Base-by-base conservation (phyloP, 2,888 invertebrate species). In the Tetramorium bicarinatum region DNA sequence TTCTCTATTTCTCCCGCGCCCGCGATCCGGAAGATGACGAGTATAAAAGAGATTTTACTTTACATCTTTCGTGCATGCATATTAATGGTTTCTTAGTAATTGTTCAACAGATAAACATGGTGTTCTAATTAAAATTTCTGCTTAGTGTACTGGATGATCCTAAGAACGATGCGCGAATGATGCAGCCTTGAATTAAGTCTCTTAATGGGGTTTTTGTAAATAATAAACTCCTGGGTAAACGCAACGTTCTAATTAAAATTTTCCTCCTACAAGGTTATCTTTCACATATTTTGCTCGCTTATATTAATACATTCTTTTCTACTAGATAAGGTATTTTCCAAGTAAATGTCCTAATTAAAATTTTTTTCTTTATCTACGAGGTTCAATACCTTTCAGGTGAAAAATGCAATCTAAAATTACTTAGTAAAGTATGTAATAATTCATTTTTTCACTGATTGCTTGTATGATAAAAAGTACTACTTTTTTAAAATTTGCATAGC, bases 141-240 rank as follows among this genome's bases (percentile, higher is more conserved):
- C 49, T 64, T 49, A 47, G 34, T 25, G 47, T 38, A 25, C 25
- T 15, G 62, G 29, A 38, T 44, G 59, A 76, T 38, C 64, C 15
- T 25, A 21, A 52, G 18, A 25, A 25, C 15, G 18, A 52, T 15
- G 21, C 64, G 49, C 62, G 49, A 52, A 62, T n/a, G 62, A 62
- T 49, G 44, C 47, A 47, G 34, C 74, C 62, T 76, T 62, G 76
- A 64, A 62, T 75, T 49, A 75, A 61, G 34, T 52, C 21, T 62
- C 34, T 52, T 25, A 52, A 62, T 75, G 11, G 13, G 18, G 49
- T 66, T 54, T 75, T 75, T 66, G 47, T 54, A 66, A 64, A 64
- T 64, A 76, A 64, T 64, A 64, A 25, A 64, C 49, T 76, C 21
- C 7, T 38, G 15, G 25, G 29, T 29, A 41, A 29, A 62, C 62